Evolutionary conservation across 2,797 vertebrate species (phyloP).

Genomic region (Mallotus villosus): DNA sequence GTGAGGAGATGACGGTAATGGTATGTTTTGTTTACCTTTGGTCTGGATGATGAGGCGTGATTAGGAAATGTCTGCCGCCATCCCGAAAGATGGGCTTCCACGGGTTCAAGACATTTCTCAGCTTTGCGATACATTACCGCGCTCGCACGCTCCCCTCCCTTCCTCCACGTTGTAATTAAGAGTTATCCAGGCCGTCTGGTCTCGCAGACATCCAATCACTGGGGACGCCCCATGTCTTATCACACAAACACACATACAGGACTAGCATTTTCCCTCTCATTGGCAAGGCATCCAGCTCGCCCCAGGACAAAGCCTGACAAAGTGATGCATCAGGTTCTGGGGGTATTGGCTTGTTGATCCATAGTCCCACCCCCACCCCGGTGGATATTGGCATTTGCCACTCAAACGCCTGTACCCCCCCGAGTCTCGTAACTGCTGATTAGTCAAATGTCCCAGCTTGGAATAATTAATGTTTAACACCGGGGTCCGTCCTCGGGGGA

Average conservation of each 20-base stretch:
- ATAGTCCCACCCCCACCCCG: conserved; percentile 70
- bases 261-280: conserved; percentile 65
- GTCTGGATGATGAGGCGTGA: conserved; percentile 35
- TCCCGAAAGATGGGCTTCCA: neutral
- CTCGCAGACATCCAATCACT: conserved; percentile 67
- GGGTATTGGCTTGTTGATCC: conserved; percentile 87
- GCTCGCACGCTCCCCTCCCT: conserved; percentile 25
- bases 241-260: conserved; percentile 5
- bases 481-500: conserved; percentile 71
- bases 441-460: conserved; percentile 82
- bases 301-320: conserved; percentile 81
- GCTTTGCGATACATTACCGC: conserved; percentile 8
- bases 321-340: conserved; percentile 88
- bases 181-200: conserved; percentile 66
- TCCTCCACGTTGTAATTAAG: conserved; percentile 56
- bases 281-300: conserved; percentile 72
- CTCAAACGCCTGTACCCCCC: conserved; percentile 74
- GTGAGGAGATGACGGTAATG: conserved; percentile 51
- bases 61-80: conserved; percentile 10
- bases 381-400: conserved; percentile 94
- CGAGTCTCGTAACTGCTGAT: conserved; percentile 82
- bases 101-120: neutral
- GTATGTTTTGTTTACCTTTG: conserved; percentile 47
- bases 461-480: conserved; percentile 88
- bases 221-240: conserved; percentile 54